phyloP scores from a whole-genome alignment of 2,113 vertebrate species.

The Todiramphus saurophagus region DNA sequence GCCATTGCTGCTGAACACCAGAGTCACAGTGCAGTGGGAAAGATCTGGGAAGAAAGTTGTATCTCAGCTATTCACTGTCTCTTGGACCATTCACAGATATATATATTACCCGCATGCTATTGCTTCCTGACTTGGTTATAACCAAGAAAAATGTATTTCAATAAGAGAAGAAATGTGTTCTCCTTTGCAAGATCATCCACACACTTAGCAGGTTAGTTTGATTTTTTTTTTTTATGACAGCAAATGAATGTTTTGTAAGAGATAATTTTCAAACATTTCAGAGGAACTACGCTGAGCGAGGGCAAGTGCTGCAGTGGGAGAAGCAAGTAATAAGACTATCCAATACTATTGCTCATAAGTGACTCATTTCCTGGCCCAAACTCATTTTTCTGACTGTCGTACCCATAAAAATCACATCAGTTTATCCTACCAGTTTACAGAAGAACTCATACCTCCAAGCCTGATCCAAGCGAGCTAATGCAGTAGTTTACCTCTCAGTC shows the following conservation, averaged over 20 bases:
- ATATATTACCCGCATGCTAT: background rate
- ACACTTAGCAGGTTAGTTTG: background rate
- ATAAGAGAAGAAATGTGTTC: background rate
- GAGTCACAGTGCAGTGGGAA: accelerated
- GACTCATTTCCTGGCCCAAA: background rate
- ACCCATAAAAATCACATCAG: background rate
- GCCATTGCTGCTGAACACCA: background rate
- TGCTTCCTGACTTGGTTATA: background rate
- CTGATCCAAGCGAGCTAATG: background rate
- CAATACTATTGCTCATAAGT: background rate
- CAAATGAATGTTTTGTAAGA: background rate
- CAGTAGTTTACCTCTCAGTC: background rate
- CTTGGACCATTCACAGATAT: background rate
- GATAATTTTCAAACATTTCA: background rate
- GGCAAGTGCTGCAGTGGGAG: background rate
- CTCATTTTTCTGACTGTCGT: background rate
- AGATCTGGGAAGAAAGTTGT: background rate
- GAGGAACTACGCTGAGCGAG: accelerated
- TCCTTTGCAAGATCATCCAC: background rate
- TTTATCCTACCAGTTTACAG: background rate
- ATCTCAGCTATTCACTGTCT: background rate
- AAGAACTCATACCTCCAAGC: background rate
- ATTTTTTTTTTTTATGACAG: background rate
- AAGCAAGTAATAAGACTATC: background rate
- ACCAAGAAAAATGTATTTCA: background rate